A percentile compares a stretch with the other conserved stretches of the same genome.
These are phyloP conservation scores for Polypedilum pembai DNA, from an alignment of 1,140 invertebrate species.

Conservation along the genomic window DNA sequence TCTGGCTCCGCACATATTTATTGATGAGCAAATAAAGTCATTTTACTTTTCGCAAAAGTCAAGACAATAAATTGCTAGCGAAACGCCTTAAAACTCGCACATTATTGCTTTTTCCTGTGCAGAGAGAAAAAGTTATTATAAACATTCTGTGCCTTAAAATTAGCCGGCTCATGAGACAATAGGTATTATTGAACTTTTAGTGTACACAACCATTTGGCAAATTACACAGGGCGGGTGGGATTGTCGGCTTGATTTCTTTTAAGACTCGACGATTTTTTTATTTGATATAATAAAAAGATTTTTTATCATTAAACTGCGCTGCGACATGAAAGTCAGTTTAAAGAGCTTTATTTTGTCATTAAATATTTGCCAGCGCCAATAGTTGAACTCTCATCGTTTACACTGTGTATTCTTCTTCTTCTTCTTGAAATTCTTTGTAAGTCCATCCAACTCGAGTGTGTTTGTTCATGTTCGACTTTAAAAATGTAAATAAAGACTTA, in stretches of 20 bases:
- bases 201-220: conserved; percentile 11
- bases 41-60: neutral
- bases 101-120: too few species aligned
- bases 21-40: conserved; percentile 18
- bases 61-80: conserved; percentile 4
- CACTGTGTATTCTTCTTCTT: too few species aligned
- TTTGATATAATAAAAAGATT: conserved; percentile 14
- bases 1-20: conserved; percentile 10
- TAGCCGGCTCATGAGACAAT: neutral
- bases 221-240: neutral
- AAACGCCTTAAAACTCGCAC: neutral
- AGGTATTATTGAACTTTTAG: neutral
- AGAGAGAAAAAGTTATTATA: too few species aligned
- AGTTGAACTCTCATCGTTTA: neutral
- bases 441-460: too few species aligned
- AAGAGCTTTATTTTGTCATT: neutral
- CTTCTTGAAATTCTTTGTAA: too few species aligned
- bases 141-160: too few species aligned
- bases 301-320: conserved; percentile 1
- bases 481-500: conserved; percentile 1
- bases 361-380: conserved; percentile 17
- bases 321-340: conserved; percentile 3
- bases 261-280: neutral
- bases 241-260: neutral
- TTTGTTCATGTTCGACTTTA: too few species aligned